Evolutionary conservation across 2,797 vertebrate species (phyloP).

Genomic region (Brotula barbata): DNA sequence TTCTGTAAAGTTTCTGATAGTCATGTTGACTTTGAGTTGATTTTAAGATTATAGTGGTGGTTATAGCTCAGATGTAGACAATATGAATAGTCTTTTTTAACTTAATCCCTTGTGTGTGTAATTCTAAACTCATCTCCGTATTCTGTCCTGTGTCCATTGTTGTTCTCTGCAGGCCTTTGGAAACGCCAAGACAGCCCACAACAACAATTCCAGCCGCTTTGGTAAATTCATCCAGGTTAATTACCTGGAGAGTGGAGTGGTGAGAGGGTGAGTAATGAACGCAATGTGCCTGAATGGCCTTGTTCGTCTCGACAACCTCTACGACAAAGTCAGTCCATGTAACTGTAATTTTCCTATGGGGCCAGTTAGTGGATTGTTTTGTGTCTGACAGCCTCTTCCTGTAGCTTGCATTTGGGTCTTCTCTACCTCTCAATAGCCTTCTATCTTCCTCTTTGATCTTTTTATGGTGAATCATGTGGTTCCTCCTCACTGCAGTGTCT

Average conservation of each 20-base stretch:
- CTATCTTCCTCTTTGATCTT: constrained; percentile 31
- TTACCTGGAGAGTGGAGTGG: constrained; percentile 94
- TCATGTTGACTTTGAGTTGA: constrained; percentile 6
- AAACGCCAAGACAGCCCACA: constrained; percentile 97
- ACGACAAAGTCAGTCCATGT: too few relatives aligned
- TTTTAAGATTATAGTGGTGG: background rate
- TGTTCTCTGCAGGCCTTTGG: constrained; percentile 87
- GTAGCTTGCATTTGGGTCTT: background rate
- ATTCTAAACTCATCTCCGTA: background rate
- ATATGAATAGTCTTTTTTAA: constrained; percentile 10
- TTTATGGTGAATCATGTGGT: constrained; percentile 35
- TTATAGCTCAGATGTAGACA: background rate
- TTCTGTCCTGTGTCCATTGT: constrained; percentile 17
- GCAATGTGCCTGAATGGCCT: background rate
- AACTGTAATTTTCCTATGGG: background rate
- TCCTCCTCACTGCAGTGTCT: constrained; percentile 22
- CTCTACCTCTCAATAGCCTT: background rate
- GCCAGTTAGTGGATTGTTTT: constrained; percentile 8
- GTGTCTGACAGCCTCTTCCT: constrained; percentile 14
- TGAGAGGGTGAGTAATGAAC: constrained; percentile 87
- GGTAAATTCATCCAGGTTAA: constrained; percentile 99
- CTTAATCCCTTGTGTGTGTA: background rate
- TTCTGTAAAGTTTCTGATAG: background rate
- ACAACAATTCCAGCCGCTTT: constrained; percentile 98
- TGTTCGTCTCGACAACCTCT: background rate